A percentile compares a stretch with the other conserved stretches of the same genome.
These are phyloP conservation scores for Ahaetulla prasina DNA, from an alignment of 2,113 vertebrate species.

Conservation along the genomic window DNA sequence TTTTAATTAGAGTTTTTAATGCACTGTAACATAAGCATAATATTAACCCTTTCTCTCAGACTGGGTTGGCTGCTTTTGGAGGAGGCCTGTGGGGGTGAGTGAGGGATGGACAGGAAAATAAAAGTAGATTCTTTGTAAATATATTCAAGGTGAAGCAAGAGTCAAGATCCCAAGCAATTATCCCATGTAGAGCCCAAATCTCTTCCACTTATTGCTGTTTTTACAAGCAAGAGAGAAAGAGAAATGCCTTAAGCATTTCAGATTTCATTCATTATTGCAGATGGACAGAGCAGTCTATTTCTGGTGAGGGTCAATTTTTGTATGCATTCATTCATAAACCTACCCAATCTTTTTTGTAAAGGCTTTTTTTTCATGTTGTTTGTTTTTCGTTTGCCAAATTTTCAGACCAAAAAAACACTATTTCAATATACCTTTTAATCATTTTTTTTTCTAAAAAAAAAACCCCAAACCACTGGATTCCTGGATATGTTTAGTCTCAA, in stretches of 20 bases:
- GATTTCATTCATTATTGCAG: background rate
- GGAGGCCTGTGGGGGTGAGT: slow-evolving; percentile 46
- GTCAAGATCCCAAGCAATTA: background rate
- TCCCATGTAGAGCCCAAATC: background rate
- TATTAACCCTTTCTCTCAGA: slow-evolving; percentile 97
- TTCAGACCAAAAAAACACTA: background rate
- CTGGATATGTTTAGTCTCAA: background rate
- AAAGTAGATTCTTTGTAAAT: background rate
- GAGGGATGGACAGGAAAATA: background rate
- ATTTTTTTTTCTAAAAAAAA: background rate
- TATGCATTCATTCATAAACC: background rate
- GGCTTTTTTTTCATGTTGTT: background rate
- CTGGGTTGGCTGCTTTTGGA: slow-evolving; percentile 78
- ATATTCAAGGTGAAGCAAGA: background rate
- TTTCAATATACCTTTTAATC: background rate
- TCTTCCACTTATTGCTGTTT: background rate
- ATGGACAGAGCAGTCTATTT: background rate
- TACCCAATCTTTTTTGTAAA: background rate
- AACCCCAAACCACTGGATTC: slow-evolving; percentile 10
- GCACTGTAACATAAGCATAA: slow-evolving; percentile 99
- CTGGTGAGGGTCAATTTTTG: background rate
- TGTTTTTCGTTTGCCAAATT: background rate
- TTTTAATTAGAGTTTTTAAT: slow-evolving; percentile 99
- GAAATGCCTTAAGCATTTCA: background rate
- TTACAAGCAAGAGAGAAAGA: background rate